Evolutionary conservation across 53 echinoderm and acorn worm species (phyloP).

Genomic region (Temnopleurus reevesii): DNA sequence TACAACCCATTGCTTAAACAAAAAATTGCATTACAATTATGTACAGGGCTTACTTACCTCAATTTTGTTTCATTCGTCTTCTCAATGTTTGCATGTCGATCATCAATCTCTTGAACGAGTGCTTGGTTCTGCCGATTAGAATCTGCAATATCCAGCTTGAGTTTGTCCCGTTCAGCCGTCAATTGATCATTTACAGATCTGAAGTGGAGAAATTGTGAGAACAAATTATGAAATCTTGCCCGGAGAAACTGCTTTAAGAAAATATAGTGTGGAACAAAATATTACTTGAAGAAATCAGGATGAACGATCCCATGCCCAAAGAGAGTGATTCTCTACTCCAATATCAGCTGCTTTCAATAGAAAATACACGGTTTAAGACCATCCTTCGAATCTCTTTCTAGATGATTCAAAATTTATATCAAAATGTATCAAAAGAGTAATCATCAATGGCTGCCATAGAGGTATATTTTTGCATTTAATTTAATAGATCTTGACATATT

Average conservation of each 20-base stretch:
- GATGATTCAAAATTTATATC: neutral
- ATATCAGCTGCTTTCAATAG: no score
- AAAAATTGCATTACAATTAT: no score
- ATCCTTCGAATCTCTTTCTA: neutral
- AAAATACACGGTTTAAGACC: no score
- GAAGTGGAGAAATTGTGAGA: neutral
- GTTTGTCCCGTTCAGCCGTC: constrained; percentile 82
- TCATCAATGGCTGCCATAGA: neutral
- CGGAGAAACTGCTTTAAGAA: neutral
- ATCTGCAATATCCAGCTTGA: constrained; percentile 80
- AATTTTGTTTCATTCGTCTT: constrained; percentile 82
- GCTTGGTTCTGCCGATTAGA: constrained; percentile 73
- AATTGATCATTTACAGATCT: constrained; percentile 79
- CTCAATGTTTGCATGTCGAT: constrained; percentile 86
- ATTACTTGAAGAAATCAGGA: no score
- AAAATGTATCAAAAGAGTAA: neutral
- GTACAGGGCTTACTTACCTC: no score
- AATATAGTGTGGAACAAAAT: neutral
- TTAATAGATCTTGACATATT: neutral
- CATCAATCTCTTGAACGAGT: constrained; percentile 92
- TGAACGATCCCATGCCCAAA: no score
- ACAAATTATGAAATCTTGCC: neutral
- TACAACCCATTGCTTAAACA: no score
- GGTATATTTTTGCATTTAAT: neutral
- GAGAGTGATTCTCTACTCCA: no score